Evolutionary conservation across 2,888 invertebrate genomes (phyloP).

Genomic region (Cantharis rustica): DNA sequence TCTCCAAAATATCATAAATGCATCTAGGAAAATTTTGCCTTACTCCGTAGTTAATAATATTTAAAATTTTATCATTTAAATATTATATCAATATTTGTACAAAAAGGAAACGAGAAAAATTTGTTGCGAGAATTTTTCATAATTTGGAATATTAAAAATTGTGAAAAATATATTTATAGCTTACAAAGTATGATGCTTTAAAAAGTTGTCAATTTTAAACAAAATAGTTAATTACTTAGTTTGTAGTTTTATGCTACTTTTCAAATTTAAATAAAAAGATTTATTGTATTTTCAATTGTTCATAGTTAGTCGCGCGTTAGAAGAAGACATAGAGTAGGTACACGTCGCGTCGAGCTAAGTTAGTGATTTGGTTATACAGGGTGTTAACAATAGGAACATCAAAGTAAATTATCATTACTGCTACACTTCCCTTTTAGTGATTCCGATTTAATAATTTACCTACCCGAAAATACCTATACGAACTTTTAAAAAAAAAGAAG

Average conservation of each 20-base stretch:
- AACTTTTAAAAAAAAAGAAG: not conserved
- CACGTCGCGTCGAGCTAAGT: not conserved
- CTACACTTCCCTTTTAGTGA: not conserved
- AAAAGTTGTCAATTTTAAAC: not conserved
- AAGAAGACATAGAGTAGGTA: not conserved
- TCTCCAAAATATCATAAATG: not conserved
- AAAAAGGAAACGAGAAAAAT: not conserved
- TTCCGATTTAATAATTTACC: not conserved
- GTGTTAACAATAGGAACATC: not conserved
- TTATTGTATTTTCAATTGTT: not conserved
- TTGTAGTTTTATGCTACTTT: not conserved
- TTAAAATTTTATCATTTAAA: not conserved
- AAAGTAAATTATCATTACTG: not conserved
- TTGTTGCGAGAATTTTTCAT: not conserved
- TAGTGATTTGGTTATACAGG: not conserved
- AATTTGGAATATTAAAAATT: not conserved
- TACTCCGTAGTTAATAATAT: not conserved
- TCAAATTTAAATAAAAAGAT: not conserved
- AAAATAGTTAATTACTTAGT: not conserved
- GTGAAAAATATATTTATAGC: not conserved
- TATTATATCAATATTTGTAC: not conserved
- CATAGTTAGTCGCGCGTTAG: not conserved
- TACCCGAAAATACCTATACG: not conserved
- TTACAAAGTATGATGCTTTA: not conserved
- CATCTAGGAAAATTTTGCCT: not conserved